Evolutionary conservation across 2,888 invertebrate species (phyloP).

Genomic region (Cactoblastis cactorum): DNA sequence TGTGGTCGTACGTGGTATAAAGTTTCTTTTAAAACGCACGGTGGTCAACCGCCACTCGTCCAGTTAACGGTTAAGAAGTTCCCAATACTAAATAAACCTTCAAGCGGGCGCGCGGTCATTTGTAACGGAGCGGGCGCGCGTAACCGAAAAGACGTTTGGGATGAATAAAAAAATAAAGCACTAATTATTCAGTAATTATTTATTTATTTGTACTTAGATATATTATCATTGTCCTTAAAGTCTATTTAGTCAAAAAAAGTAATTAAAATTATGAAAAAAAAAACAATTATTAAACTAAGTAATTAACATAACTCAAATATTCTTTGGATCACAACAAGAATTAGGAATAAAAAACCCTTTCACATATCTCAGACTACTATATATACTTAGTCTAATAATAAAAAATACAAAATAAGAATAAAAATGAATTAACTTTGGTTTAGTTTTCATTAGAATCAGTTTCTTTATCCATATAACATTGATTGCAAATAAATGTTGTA

Average conservation of each 20-base stretch:
- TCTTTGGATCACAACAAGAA: slow-evolving; percentile 9
- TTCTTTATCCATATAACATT: slow-evolving; percentile 22
- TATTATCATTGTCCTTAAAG: slow-evolving; percentile 14
- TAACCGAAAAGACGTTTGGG: too few species aligned
- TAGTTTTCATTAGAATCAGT: slow-evolving; percentile 12
- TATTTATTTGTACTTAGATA: slow-evolving; percentile 13
- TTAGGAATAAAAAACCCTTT: slow-evolving; percentile 4
- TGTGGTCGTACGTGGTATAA: too few species aligned
- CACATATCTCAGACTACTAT: too few species aligned
- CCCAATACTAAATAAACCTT: too few species aligned
- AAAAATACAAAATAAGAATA: too few species aligned
- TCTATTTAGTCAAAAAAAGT: slow-evolving; percentile 11
- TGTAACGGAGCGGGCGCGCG: too few species aligned
- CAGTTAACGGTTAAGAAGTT: too few species aligned
- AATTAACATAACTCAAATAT: slow-evolving; percentile 7
- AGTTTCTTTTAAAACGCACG: too few species aligned
- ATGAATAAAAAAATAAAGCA: slow-evolving; percentile 11
- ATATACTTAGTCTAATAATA: too few species aligned
- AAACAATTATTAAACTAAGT: slow-evolving; percentile 1
- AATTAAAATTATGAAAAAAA: slow-evolving; percentile 9
- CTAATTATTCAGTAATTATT: slow-evolving; percentile 14
- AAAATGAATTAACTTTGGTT: slow-evolving; percentile 1
- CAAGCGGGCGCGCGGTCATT: too few species aligned
- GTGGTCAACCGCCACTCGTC: too few species aligned
- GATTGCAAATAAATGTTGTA: slow-evolving; percentile 21